Base-by-base conservation (phyloP, 2,113 vertebrate species). In the Dolichallabes microphthalmus region DNA sequence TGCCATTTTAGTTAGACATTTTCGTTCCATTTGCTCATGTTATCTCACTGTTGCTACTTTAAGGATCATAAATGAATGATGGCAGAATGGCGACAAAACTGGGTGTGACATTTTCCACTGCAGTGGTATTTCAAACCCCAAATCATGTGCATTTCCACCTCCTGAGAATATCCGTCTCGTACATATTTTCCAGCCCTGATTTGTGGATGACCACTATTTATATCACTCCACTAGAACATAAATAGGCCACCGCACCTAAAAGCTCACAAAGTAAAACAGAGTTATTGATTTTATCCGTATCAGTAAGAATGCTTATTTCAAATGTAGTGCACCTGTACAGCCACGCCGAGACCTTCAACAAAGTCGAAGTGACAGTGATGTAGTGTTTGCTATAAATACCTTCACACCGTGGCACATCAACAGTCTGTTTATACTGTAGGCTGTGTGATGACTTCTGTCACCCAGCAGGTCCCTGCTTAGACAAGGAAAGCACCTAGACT, bases 41-140 rank as follows among this genome's bases (percentile, higher is more conserved):
- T 77, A 32, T 7, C 57, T 55, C 69, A 86, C 80, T 57, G 45
- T 77, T 77, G 27, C 15, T 77, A 17, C 32, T 77, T 32, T 77
- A 2, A 20, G 0, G 15, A 3, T 57, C 11, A 79, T 32, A 3
- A 79, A 39, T 39, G 55, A 79, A 79, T 79, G 39, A 27, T 17
- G 6, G 50, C 53, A 53, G 50, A 27, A 76, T 76, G 25, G 50
- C 45, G 53, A n/a, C 27, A 71, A 73, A 73, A 45, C 30, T 25
- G 19, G 20, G 35, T 50, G 71, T 74, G 11, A 53, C 25, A 27
- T n/a, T 75, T 75, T 19, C 17, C 69, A 73, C 10, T 45, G 22
- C 35, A 73, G 10, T 25, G 8, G 9, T 45, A 35, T 69, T 64
- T 17, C 35, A 68, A 68, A 32, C 30, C 19, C 9, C 20, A 45